Percentiles rank a stretch among this genome's conserved stretches.
phyloP scores from a whole-genome alignment of 2,113 vertebrate species.

The Lathamus discolor region DNA sequence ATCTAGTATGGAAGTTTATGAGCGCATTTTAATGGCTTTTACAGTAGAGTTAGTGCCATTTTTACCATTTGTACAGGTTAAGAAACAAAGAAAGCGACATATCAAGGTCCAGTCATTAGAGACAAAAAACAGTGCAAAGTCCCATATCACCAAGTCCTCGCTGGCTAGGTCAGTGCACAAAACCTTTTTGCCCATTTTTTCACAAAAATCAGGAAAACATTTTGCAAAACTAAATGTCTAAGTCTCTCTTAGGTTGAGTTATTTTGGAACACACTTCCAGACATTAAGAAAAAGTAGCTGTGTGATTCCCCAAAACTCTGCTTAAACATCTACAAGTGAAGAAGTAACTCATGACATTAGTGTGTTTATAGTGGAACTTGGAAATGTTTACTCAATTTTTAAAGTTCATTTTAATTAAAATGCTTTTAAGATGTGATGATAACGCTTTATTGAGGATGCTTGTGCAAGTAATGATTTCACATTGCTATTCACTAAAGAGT shows the following conservation, averaged over 20 bases:
- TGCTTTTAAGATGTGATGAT: background rate
- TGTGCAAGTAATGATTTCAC: background rate
- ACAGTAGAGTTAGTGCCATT: background rate
- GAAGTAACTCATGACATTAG: background rate
- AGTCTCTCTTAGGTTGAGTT: background rate
- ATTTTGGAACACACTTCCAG: background rate
- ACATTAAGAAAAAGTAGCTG: background rate
- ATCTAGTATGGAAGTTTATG: background rate
- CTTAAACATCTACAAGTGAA: background rate
- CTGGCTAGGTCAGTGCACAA: background rate
- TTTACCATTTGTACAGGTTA: background rate
- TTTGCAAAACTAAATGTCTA: background rate
- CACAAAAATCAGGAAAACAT: background rate
- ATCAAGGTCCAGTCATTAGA: background rate
- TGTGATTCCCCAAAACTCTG: background rate
- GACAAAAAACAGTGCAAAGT: background rate
- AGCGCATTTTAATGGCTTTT: background rate
- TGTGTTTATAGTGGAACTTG: background rate
- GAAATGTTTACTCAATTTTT: background rate
- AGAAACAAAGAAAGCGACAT: background rate
- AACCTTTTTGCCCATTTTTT: background rate
- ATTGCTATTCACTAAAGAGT: background rate
- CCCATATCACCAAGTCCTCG: background rate
- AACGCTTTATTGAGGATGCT: background rate
- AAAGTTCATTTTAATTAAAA: background rate